Evolutionary conservation across 2,797 vertebrate genomes (phyloP).

Genomic region (Philypnodon macrostomus): DNA sequence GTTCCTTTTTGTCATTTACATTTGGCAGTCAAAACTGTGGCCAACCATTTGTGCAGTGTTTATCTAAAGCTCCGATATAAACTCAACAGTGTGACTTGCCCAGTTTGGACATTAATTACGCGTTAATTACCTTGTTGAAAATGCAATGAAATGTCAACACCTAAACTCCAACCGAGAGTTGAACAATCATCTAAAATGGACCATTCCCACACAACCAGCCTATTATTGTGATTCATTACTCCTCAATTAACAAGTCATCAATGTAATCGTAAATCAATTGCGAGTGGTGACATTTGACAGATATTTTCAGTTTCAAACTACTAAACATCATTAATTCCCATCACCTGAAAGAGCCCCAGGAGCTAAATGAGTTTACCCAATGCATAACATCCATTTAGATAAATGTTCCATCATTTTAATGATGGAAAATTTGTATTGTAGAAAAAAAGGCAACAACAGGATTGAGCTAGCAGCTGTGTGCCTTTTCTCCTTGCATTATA

Average conservation of each 20-base stretch:
- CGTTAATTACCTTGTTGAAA: slow-evolving; percentile 67
- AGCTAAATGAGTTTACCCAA: slow-evolving; percentile 81
- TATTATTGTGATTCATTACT: slow-evolving; percentile 74
- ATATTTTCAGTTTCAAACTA: slow-evolving; percentile 79
- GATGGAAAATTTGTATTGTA: slow-evolving; percentile 61
- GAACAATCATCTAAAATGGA: slow-evolving; percentile 57
- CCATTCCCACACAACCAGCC: slow-evolving; percentile 59
- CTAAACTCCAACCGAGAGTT: slow-evolving; percentile 54
- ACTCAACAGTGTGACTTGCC: slow-evolving; percentile 32
- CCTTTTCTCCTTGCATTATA: slow-evolving; percentile 63
- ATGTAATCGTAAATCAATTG: slow-evolving; percentile 75
- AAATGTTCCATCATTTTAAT: slow-evolving; percentile 78
- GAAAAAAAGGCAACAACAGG: slow-evolving; percentile 53
- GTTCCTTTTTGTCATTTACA: slow-evolving; percentile 75
- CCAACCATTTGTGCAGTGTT: slow-evolving; percentile 73
- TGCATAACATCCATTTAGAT: slow-evolving; percentile 78
- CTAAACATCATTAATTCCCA: slow-evolving; percentile 83
- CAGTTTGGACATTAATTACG: slow-evolving; percentile 62
- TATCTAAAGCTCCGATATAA: slow-evolving; percentile 65
- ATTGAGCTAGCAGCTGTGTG: slow-evolving; percentile 60
- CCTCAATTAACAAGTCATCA: slow-evolving; percentile 78
- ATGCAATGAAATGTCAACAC: slow-evolving; percentile 61
- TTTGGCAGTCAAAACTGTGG: slow-evolving; percentile 86
- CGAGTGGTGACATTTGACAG: slow-evolving; percentile 77
- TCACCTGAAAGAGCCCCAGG: slow-evolving; percentile 79